phyloP scores from a whole-genome alignment of 2,888 invertebrate species.

The Dolomedes plantarius region DNA sequence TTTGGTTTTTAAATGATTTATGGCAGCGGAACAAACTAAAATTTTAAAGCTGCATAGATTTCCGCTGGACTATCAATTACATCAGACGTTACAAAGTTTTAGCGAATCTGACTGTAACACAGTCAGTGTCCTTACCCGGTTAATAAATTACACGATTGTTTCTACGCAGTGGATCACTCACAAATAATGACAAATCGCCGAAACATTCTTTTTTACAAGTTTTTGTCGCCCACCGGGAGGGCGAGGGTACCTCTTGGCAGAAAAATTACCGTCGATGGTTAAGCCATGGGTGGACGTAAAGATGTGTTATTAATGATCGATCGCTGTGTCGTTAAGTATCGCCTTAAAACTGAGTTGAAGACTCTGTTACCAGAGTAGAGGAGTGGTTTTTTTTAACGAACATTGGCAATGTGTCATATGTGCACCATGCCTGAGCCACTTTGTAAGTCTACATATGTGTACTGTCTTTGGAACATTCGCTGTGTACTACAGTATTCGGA shows the following conservation, averaged over 20 bases:
- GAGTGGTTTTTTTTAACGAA: neutral
- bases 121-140: neutral
- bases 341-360: constrained; percentile 13
- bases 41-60: too few species aligned
- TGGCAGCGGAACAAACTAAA: too few species aligned
- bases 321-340: constrained; percentile 3
- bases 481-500: too few species aligned
- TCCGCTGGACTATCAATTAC: too few species aligned
- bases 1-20: too few species aligned
- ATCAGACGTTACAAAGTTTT: too few species aligned
- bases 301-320: constrained; percentile 36
- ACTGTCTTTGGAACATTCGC: too few species aligned
- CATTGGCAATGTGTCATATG: too few species aligned
- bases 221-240: neutral
- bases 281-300: neutral
- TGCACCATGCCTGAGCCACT: too few species aligned
- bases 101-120: too few species aligned
- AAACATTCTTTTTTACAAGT: neutral
- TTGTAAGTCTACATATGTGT: too few species aligned
- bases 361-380: constrained; percentile 11
- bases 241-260: neutral
- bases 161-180: neutral
- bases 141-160: neutral
- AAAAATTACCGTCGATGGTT: constrained; percentile 4
- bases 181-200: neutral